Evolutionary conservation across 2,888 invertebrate genomes (phyloP).

Genomic region (Neria commutata): DNA sequence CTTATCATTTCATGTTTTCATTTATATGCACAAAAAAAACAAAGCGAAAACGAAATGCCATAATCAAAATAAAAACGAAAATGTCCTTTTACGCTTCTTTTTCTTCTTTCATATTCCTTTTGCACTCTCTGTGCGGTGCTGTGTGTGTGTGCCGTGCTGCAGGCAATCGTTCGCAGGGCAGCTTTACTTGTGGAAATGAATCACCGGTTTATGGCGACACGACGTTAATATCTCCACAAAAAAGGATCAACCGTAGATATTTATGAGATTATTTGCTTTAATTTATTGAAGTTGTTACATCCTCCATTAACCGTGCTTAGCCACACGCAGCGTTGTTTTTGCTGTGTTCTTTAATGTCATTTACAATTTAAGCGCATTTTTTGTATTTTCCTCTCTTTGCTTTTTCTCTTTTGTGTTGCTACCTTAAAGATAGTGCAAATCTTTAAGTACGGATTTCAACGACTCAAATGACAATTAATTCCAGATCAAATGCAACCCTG

Average conservation of each 20-base stretch:
- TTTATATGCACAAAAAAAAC: no score
- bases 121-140: constrained; percentile 9
- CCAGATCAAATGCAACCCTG: no score
- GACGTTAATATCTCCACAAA: constrained; percentile 48
- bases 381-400: neutral
- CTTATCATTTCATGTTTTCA: no score
- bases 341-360: neutral
- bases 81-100: neutral
- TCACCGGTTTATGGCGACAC: constrained; percentile 55
- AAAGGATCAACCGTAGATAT: constrained; percentile 49
- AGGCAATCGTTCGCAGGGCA: constrained; percentile 35
- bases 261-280: constrained; percentile 31
- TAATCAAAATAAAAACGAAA: neutral
- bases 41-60: no score
- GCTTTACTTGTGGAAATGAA: constrained; percentile 47
- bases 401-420: no score
- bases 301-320: no score
- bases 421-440: no score
- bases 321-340: no score
- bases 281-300: neutral
- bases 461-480: no score
- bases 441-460: no score
- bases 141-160: no score
- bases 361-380: neutral
- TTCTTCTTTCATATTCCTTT: constrained; percentile 3